Base-by-base conservation (phyloP, 2,113 vertebrate species). In the Gadus chalcogrammus region DNA sequence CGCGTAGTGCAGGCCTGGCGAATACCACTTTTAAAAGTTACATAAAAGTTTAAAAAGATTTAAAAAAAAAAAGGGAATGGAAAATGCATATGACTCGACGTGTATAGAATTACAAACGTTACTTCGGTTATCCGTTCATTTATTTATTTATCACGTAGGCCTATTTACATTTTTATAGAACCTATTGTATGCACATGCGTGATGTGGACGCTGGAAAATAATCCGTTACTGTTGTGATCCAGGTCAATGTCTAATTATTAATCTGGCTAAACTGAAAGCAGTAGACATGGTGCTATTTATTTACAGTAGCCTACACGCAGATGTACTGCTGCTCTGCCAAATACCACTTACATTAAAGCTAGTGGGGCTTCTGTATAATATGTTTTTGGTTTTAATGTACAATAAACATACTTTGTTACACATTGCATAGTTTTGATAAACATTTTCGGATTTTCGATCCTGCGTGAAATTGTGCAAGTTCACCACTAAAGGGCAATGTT, bases 171-270 rank as follows among this genome's bases (percentile, higher is more conserved):
- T n/a, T 58, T 3, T 17, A 17, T 58, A 16, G 3, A 16, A 58
- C 15, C 4, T 5, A 1, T 17, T 56, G 8, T 12, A 17, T 56
- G 55, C 6, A 55, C 53, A 55, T 55, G 16, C 53, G 16, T 48
- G 42, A 48, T 12, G 42, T 58, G 17, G 5, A 58, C n/a, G 17
- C 13, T 5, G 16, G 55, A 58, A 58, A n/a, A 5, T 27, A 27
- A 27, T 18, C 52, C 15, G 13, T 22, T 68, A 5, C 56, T 22
- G 6, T 11, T 9, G 72, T 28, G 20, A 71, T 71, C 53, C 5
- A 65, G 80, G 82, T 76, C 82, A 76, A 5, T 63, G 75, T 79
- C 2, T 84, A 84, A 85, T 87, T 6, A 84, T 85, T 87, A 82
- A 85, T 75, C 73, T 65, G 15, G 55, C 5, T 28, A 31, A 35